These are phyloP conservation scores for Haemorhous mexicanus DNA, from an alignment of 2,113 vertebrate species.

Conservation along the genomic window DNA sequence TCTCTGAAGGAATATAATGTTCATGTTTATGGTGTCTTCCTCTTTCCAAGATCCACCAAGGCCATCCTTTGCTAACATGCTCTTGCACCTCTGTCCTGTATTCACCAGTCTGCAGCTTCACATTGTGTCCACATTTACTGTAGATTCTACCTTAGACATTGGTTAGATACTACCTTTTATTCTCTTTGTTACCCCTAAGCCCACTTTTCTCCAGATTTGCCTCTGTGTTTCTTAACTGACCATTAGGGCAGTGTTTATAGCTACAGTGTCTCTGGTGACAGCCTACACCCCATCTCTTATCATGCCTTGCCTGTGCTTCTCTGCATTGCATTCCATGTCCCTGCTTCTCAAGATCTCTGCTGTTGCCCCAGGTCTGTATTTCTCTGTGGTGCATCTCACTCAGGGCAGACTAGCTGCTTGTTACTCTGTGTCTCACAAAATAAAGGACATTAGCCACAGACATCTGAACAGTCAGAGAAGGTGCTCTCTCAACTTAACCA, in stretches of 20 bases:
- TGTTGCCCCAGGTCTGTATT: neutral
- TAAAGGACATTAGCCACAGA: neutral
- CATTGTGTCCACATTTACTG: neutral
- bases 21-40: neutral
- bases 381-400: neutral
- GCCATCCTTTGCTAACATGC: neutral
- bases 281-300: neutral
- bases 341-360: neutral
- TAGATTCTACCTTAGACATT: neutral
- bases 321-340: neutral
- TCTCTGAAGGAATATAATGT: neutral
- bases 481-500: neutral
- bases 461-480: neutral
- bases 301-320: neutral
- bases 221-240: neutral
- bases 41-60: neutral
- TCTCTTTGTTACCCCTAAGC: neutral
- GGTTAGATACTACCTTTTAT: neutral
- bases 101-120: neutral
- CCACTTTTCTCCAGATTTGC: neutral
- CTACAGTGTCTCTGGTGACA: neutral
- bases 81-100: neutral
- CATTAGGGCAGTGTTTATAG: neutral
- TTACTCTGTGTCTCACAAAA: neutral
- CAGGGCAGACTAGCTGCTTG: neutral